Evolutionary conservation across 2,797 vertebrate genomes (phyloP).

Genomic region (Trematomus bernacchii): DNA sequence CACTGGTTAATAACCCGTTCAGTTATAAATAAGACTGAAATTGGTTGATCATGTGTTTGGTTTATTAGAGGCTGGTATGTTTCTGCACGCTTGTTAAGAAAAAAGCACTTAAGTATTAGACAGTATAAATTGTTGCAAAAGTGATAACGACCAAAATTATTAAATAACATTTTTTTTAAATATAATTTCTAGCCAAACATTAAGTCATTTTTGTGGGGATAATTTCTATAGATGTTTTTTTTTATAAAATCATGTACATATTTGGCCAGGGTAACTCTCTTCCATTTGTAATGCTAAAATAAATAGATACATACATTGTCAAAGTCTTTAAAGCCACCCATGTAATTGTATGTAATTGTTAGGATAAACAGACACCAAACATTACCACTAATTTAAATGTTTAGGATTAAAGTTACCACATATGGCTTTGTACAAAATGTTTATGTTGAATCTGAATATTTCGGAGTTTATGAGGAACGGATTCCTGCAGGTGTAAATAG

Average conservation of each 20-base stretch:
- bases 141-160: not conserved
- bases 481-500: not conserved
- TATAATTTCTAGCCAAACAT: not conserved
- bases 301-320: not conserved
- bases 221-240: not conserved
- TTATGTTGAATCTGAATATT: not conserved
- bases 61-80: constrained; percentile 81
- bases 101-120: not conserved
- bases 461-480: not conserved
- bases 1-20: constrained; percentile 93
- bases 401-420: not conserved
- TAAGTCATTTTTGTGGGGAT: not conserved
- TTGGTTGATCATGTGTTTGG: constrained; percentile 92
- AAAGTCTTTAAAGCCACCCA: not conserved
- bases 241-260: too few species aligned
- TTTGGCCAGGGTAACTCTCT: not conserved
- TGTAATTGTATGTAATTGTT: not conserved
- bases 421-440: not conserved
- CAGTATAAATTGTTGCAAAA: not conserved
- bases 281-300: not conserved
- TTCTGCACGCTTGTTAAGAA: constrained; percentile 24
- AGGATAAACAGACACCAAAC: not conserved
- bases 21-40: constrained; percentile 93
- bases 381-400: not conserved
- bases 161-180: not conserved